phyloP scores from a whole-genome alignment of 1,140 invertebrate genomes.

The Drosophila melanogaster region DNA sequence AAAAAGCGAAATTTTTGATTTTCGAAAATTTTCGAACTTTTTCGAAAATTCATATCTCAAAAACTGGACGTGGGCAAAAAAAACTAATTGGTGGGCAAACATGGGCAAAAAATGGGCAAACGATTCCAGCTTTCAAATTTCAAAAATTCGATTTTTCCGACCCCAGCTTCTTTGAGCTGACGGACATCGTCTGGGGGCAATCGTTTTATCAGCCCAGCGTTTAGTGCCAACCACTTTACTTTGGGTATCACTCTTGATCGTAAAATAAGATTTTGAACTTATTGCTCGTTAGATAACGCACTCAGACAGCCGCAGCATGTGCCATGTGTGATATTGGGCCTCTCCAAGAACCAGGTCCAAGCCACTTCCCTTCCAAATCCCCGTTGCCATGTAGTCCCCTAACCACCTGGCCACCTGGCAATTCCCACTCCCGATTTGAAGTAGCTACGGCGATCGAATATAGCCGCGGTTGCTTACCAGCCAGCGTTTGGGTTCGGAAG shows the following conservation, averaged over 20 bases:
- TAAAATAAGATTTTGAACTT: slow-evolving; percentile 83
- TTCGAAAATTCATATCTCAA: too few species aligned
- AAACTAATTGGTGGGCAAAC: too few species aligned
- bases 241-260: slow-evolving; percentile 75
- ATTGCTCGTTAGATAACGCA: slow-evolving; percentile 71
- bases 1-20: too few species aligned
- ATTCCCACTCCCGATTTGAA: slow-evolving; percentile 48
- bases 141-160: too few species aligned
- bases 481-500: slow-evolving; percentile 51
- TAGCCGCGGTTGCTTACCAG: slow-evolving; percentile 59
- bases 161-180: too few species aligned
- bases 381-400: background rate
- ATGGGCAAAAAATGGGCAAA: too few species aligned
- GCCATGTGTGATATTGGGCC: slow-evolving; percentile 41
- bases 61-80: too few species aligned
- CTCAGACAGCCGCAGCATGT: slow-evolving; percentile 40
- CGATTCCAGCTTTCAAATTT: too few species aligned
- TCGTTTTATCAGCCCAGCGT: slow-evolving; percentile 65
- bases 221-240: slow-evolving; percentile 64
- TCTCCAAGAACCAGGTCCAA: slow-evolving; percentile 41
- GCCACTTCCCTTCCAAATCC: slow-evolving; percentile 18
- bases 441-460: slow-evolving; percentile 58
- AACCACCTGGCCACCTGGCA: background rate
- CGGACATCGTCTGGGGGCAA: slow-evolving; percentile 44
- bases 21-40: too few species aligned